phyloP scores from a whole-genome alignment of 2,113 vertebrate genomes.

The Serilophus lunatus region DNA sequence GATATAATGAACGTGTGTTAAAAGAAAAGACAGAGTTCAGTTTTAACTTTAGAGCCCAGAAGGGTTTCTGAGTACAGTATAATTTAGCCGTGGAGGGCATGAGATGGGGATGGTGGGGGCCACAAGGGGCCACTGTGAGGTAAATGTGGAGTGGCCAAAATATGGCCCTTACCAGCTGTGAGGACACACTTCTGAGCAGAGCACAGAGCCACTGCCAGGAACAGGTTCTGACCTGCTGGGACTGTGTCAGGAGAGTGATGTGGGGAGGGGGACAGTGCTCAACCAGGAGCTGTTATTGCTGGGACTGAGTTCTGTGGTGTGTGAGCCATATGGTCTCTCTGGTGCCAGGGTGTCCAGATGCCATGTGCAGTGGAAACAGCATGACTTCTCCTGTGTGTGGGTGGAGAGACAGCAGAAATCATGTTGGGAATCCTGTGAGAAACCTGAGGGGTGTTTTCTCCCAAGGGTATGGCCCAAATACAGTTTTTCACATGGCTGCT shows the following conservation, averaged over 20 bases:
- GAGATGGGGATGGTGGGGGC: not conserved
- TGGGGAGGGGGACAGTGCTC: rapidly evolving
- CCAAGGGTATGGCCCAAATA: not conserved
- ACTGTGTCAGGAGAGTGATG: rapidly evolving
- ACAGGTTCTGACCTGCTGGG: not conserved
- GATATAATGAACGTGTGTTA: not conserved
- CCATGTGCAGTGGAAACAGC: not conserved
- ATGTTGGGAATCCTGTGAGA: not conserved
- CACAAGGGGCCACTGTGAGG: too few species aligned
- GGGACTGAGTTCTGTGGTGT: not conserved
- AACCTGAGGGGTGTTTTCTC: not conserved
- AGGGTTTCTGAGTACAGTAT: rapidly evolving
- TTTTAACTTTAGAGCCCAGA: not conserved
- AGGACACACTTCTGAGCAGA: not conserved
- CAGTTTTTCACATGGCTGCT: not conserved
- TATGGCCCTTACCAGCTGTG: not conserved
- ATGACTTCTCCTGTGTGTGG: rapidly evolving
- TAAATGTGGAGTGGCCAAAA: not conserved
- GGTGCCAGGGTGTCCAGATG: not conserved
- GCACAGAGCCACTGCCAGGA: not conserved
- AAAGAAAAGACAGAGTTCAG: not conserved
- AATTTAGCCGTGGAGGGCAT: rapidly evolving
- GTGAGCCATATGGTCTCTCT: not conserved
- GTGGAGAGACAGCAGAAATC: not conserved
- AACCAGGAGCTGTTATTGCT: rapidly evolving